Conservation (phyloP, 2,797 vertebrate species). For the Rhynchonycteris naso region DNA sequence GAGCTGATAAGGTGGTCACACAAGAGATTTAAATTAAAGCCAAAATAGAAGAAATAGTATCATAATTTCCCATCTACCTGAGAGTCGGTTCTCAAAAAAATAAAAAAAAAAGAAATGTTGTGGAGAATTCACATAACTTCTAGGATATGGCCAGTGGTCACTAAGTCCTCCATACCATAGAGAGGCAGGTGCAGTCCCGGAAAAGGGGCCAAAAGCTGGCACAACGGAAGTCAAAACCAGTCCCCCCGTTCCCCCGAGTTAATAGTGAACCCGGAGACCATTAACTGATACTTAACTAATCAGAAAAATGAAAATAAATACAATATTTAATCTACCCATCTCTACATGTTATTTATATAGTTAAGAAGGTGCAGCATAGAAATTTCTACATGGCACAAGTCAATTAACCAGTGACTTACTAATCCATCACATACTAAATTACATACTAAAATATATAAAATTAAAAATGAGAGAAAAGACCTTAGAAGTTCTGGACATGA, state of each 20-base stretch:
- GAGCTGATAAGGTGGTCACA: background rate
- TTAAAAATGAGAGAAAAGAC: background rate
- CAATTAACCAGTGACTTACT: background rate
- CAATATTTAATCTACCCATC: background rate
- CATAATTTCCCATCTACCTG: background rate
- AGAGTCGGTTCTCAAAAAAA: background rate
- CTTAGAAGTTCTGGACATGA: background rate
- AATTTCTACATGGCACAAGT: background rate
- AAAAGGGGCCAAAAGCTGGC: background rate
- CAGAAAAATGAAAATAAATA: constrained; percentile 30
- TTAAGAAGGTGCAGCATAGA: background rate
- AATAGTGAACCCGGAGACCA: background rate
- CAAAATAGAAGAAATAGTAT: background rate
- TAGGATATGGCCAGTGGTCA: background rate
- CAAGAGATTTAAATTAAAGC: background rate
- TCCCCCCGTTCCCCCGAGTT: background rate
- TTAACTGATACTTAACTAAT: background rate
- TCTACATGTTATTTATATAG: background rate
- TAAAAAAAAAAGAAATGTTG: no score
- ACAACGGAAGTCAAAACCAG: background rate
- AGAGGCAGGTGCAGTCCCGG: background rate
- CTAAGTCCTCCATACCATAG: background rate
- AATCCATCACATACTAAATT: background rate
- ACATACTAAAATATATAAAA: background rate
- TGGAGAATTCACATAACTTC: background rate